phyloP scores from a whole-genome alignment of 2,113 vertebrate species.

The Brienomyrus longianalis region DNA sequence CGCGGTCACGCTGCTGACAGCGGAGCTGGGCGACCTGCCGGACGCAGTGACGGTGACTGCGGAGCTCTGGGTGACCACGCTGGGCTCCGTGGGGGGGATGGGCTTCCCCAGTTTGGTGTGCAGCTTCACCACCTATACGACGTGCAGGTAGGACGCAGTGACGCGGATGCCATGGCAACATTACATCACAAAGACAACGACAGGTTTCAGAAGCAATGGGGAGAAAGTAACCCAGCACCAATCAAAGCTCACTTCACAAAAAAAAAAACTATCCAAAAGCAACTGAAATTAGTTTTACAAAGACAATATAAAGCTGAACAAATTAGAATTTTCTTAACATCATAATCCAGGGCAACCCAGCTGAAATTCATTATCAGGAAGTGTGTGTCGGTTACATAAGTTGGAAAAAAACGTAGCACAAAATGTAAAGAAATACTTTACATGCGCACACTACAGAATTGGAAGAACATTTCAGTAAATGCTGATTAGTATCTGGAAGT shows the following conservation, averaged over 20 bases:
- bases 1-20: slow-evolving; percentile 62
- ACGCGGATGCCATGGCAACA: background rate
- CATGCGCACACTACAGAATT: background rate
- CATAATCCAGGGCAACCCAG: background rate
- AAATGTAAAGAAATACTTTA: background rate
- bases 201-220: background rate
- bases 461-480: background rate
- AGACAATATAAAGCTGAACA: background rate
- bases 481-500: background rate
- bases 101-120: slow-evolving; percentile 98
- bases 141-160: slow-evolving; percentile 13
- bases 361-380: background rate
- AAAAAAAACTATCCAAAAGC: background rate
- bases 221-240: background rate
- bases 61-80: slow-evolving; percentile 77
- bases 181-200: background rate
- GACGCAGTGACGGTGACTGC: slow-evolving; percentile 72
- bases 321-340: background rate
- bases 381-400: background rate
- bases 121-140: slow-evolving; percentile 84
- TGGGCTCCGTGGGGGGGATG: slow-evolving; percentile 96
- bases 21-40: slow-evolving; percentile 68
- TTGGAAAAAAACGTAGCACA: background rate
- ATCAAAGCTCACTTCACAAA: background rate
- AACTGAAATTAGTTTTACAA: background rate